Evolutionary conservation across 35 echinoderm and acorn worm genomes (phyloP), one percentile per base, ranked within the genome.

Genomic region (Diadema setosum): DNA sequence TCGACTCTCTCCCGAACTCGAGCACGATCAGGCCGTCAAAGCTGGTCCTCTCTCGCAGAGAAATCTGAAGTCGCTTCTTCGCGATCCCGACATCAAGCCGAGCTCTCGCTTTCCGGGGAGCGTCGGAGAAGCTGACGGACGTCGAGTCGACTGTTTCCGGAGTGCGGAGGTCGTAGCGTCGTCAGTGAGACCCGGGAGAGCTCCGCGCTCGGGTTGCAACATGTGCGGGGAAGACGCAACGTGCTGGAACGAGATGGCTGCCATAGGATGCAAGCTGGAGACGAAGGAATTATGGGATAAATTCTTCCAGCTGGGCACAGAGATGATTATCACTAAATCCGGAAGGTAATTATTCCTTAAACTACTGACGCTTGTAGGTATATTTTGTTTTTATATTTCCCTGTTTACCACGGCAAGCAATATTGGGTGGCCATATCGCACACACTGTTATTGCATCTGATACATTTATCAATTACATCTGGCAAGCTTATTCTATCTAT

Each of bases 241-340:
- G 14, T 91, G 70, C 42, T 36, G 46, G 17, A 55, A 75, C 16
- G 96, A 99, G 73, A 85, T 95, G 82, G 18, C 81, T 3, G 70
- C 50, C 14, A 87, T 99, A 24, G 46, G 82, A 42, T 99, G 96
- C 52, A 67, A 81, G 26, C 70, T 99, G 17, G 96, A 99, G 65
- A 95, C 90, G 21, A 92, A 91, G 44, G 96, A 99, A 70, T 70
- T 99, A 6, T 99, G 96, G 96, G 90, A 94, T 42, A 94, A 91
- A 80, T 99, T 99, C 83, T 93, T 94, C 64, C 89, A 99, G 58
- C 85, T 99, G 36, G 96, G 96, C 42, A 99, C 96, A 32, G 96
- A 99, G 64, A 99, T 99, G 96, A 99, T 99, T n/a, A 99, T 99
- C 20, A 99, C 96, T 65, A 99, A 99, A 89, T 94, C 96, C 0